Base-by-base conservation (phyloP, 1,140 invertebrate species). In the Zaprionus gabonicus region DNA sequence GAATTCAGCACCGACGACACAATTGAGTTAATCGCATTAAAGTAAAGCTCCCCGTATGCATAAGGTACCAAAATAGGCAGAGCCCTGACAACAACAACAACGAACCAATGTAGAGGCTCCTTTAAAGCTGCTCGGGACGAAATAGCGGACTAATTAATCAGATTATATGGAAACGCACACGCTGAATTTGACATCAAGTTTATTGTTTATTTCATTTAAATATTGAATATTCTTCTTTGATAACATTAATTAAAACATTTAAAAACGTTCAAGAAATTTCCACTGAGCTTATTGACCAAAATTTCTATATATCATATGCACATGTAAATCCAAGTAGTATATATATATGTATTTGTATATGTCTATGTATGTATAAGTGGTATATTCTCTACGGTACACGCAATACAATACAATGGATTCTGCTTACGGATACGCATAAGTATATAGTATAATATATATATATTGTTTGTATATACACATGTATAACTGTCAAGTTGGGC, bases 1-100 rank as follows among this genome's bases (percentile, higher is more conserved):
- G 20, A 17, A 46, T n/a, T n/a, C 72, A 31, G 38, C 63, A 69
- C 51, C 12, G 46, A 13, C 46, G 46, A 5, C 84, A 80, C 84
- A 80, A 88, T 81, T 88, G 68, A 81, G 79, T 76, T 88, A 87
- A 88, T 87, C 77, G 78, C 81, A 83, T 87, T 88, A 78, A 78
- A 81, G 62, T 56, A 34, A 56, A 41, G 31, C 60, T 65, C 63
- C 4, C 20, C 59, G 73, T 57, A 85, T 70, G 71, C 57, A 56
- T 56, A 74, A 44, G 15, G 49, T 27, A 66, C 34, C 53, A 28
- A 63, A 31, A 25, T 36, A 15, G 38, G 44, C 28, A 38, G 56
- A 5, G 41, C n/a, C 15, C 15, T 41, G 53, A 31, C 53, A 55
- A 55, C 10, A 17, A 17, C 44, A 49, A 20, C 20, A 20, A 20